Evolutionary conservation across 37 sponge, comb jelly and placozoan species (phyloP), one percentile per base, ranked within the genome.

Genomic region (Amphimedon queenslandica): DNA sequence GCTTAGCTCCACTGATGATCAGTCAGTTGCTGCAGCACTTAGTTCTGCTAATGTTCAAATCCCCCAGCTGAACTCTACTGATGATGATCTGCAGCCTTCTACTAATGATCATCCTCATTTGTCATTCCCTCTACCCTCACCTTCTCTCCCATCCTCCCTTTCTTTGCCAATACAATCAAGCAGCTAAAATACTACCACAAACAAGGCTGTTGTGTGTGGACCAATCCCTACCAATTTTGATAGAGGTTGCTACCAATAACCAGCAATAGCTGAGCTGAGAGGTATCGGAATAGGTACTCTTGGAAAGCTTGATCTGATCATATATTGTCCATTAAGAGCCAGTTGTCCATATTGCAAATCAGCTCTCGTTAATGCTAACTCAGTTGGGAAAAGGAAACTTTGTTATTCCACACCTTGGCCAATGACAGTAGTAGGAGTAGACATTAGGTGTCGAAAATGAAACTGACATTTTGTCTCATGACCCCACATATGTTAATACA

Each of bases 341-440:
- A 77, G 77, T 33, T 77, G 77, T 65, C 77, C 75, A 31, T 66
- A 77, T 57, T 77, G 77, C 77, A 64, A 66, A 37, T 77, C 77
- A 4, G 37, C 77, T 51, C 67, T 77, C 8, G 35, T 67, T 33
- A 5, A 32, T 67, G 68, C 68, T 18, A 67, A 67, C 68, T 67
- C 68, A 8, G 68, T 67, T 13, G 68, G 68, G 39, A 67, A 67
- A 40, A 5, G 36, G 37, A 67, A 67, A 40, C 37, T 72, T 51
- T 72, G 73, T 37, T 72, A 72, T 34, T 57, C 73, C 21, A 28
- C 69, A 63, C 79, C 79, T 78, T 69, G 79, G 79, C 77, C 71
- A 10, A 70, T 43, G 71, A 41, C 51, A 8, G 40, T 70, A 31
- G 71, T 34, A 18, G 68, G 38, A 43, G 57, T 77, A 58, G 69